Percentiles rank a stretch among this genome's conserved stretches.
These are phyloP conservation scores for Cyphomyrus discorhynchus DNA, from an alignment of 2,113 vertebrate species.

Conservation along the genomic window DNA sequence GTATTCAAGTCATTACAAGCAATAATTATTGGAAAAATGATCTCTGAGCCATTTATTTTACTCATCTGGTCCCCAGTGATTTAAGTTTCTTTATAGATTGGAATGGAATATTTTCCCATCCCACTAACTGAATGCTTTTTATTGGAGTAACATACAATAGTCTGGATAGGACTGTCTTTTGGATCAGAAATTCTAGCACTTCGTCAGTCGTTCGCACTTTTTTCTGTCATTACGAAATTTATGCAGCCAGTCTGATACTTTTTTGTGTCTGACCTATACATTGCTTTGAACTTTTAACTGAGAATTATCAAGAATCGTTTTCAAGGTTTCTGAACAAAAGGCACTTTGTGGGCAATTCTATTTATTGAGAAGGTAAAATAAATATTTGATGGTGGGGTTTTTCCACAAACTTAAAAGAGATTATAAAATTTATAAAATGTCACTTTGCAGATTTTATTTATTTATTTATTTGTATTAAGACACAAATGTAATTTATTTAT, in stretches of 20 bases:
- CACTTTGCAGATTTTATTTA: background rate
- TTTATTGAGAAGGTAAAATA: background rate
- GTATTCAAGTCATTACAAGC: background rate
- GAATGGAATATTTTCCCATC: background rate
- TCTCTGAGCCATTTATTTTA: background rate
- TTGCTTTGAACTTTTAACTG: background rate
- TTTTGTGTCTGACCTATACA: background rate
- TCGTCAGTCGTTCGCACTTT: background rate
- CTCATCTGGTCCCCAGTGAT: background rate
- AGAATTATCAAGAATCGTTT: background rate
- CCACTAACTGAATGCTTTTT: background rate
- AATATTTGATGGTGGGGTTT: background rate
- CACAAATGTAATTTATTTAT: background rate
- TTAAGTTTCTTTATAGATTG: background rate
- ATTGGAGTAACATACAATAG: background rate
- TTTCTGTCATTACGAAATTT: background rate
- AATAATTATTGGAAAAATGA: slow-evolving; percentile 2
- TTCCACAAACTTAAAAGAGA: background rate
- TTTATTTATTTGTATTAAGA: too few relatives aligned
- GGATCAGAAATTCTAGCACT: background rate
- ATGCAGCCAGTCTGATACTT: background rate
- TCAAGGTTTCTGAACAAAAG: background rate
- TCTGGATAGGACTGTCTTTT: background rate
- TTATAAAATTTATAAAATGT: background rate
- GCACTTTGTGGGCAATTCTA: background rate